Percentiles rank a stretch among this genome's conserved stretches.
phyloP scores from a whole-genome alignment of 2,888 invertebrate species.

The Amorpha juglandis region DNA sequence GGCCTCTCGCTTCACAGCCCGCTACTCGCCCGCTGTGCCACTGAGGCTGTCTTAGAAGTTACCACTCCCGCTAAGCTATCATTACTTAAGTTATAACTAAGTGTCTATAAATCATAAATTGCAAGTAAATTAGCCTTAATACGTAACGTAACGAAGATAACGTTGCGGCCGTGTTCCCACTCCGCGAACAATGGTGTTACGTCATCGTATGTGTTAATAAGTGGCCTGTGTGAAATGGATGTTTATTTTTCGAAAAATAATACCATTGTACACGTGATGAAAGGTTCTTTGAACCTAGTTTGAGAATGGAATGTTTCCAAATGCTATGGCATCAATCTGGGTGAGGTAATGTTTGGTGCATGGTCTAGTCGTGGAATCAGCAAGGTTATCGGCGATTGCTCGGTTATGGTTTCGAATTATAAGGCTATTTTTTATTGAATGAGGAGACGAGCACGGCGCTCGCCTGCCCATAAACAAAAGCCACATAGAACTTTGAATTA shows the following conservation, averaged over 20 bases:
- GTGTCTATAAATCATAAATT: constrained; percentile 12
- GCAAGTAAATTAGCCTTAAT: constrained; percentile 20
- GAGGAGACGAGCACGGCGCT: no score
- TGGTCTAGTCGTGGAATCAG: background rate
- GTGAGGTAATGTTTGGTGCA: background rate
- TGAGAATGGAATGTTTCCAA: constrained; percentile 18
- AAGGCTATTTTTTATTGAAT: no score
- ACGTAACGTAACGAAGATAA: constrained; percentile 16
- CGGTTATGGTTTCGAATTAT: no score
- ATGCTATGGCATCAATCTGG: background rate
- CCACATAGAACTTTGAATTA: no score
- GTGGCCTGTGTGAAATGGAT: constrained; percentile 16
- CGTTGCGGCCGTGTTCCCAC: constrained; percentile 7
- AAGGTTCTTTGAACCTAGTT: constrained; percentile 23
- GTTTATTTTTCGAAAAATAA: constrained; percentile 22
- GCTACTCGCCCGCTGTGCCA: no score
- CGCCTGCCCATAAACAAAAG: no score
- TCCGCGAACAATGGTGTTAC: constrained; percentile 16
- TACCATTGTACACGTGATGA: constrained; percentile 14
- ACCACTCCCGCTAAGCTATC: no score
- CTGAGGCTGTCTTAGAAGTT: no score
- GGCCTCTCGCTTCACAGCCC: no score
- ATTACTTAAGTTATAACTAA: background rate
- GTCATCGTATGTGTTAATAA: constrained; percentile 18
- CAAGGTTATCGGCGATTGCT: background rate